Evolutionary conservation across 2,797 vertebrate genomes (phyloP).

Genomic region (Perodicticus potto): DNA sequence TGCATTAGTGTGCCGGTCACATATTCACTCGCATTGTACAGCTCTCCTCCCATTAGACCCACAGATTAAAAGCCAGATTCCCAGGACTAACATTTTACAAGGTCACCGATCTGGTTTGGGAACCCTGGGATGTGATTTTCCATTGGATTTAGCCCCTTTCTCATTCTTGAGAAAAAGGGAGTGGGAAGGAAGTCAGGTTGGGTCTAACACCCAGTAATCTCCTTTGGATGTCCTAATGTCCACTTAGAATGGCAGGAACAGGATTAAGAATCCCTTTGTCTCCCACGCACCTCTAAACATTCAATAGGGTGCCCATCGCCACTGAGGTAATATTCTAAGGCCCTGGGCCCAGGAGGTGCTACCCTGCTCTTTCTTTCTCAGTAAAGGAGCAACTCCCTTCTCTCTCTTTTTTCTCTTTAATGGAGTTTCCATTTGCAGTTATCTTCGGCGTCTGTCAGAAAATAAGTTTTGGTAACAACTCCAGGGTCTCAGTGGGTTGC

Average conservation of each 20-base stretch:
- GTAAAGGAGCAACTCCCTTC: not conserved
- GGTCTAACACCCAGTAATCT: not conserved
- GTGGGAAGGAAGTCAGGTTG: not conserved
- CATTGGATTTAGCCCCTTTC: not conserved
- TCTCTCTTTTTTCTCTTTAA: not conserved
- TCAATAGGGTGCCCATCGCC: not conserved
- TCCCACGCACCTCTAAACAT: not conserved
- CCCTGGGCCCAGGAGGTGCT: not conserved
- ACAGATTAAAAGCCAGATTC: not conserved
- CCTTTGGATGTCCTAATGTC: not conserved
- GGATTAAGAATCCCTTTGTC: not conserved
- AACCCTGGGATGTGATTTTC: not conserved
- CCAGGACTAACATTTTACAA: not conserved
- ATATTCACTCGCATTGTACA: not conserved
- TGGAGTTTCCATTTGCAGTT: not conserved
- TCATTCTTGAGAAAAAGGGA: not conserved
- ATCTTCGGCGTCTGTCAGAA: not conserved
- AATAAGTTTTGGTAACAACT: not conserved
- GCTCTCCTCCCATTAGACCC: not conserved
- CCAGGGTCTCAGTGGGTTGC: not conserved
- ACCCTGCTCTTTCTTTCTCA: not conserved
- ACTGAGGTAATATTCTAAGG: not conserved
- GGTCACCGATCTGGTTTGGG: not conserved
- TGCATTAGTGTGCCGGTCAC: not conserved
- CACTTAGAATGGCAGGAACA: not conserved